phyloP scores from a whole-genome alignment of 1,140 invertebrate species.

The Wiebesia pumilae region DNA sequence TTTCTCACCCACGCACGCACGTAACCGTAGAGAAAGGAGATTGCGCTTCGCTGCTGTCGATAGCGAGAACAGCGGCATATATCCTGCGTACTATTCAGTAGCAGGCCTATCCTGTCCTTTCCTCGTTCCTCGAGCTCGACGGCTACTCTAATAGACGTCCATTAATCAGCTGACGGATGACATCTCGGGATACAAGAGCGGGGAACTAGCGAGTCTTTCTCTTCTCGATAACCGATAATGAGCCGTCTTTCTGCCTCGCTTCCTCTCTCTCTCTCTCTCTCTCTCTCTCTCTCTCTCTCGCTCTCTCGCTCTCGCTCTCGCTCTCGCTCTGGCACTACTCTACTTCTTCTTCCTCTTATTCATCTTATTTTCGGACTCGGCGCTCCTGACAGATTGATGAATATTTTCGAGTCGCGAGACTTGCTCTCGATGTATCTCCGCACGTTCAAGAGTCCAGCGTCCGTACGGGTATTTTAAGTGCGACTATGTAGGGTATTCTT shows the following conservation, averaged over 20 bases:
- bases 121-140: neutral
- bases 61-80: too few relatives aligned
- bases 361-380: neutral
- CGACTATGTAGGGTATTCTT: neutral
- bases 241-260: conserved; percentile 17
- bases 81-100: conserved; percentile 36
- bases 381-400: conserved; percentile 42
- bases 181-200: conserved; percentile 27
- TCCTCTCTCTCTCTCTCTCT: neutral
- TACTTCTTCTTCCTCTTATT: neutral
- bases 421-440: neutral
- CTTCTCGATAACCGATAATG: conserved; percentile 43
- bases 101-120: neutral
- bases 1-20: neutral
- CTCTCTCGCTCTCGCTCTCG: neutral
- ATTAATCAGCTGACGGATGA: conserved; percentile 48
- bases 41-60: too few relatives aligned
- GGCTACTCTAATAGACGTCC: conserved; percentile 40
- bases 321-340: too few relatives aligned
- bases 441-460: too few relatives aligned
- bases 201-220: neutral
- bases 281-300: neutral
- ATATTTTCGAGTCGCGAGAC: conserved; percentile 30
- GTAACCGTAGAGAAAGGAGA: too few relatives aligned
- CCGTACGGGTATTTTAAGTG: neutral